phyloP scores from a whole-genome alignment of 30 jellyfish, hydroid and myxozoan species.

The Calvadosia cruxmelitensis region DNA sequence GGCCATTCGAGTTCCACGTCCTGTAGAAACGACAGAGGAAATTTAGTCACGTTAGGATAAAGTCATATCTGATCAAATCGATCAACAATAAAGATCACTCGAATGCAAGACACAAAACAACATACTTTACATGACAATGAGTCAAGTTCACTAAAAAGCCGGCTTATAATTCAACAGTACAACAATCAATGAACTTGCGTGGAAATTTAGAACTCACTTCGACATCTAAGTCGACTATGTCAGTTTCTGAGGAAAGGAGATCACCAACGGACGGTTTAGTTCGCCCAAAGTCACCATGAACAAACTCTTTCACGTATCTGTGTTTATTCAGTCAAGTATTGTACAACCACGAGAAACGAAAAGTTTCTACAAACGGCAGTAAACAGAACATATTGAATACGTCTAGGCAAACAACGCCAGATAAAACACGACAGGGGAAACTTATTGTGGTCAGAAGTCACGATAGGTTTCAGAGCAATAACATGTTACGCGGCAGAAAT shows the following conservation, averaged over 20 bases:
- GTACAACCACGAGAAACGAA: neutral
- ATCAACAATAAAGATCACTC: too few relatives aligned
- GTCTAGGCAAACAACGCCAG: neutral
- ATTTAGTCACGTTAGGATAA: too few relatives aligned
- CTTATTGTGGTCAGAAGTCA: neutral
- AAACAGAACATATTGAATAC: neutral
- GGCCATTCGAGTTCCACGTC: neutral
- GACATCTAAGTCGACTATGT: conserved; percentile 64
- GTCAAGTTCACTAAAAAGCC: too few relatives aligned
- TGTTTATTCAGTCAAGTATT: neutral
- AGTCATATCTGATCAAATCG: too few relatives aligned
- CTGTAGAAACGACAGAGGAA: neutral
- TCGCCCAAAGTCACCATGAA: conserved; percentile 74
- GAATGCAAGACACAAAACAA: too few relatives aligned
- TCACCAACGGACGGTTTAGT: conserved; percentile 67
- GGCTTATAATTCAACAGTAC: too few relatives aligned
- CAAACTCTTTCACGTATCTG: conserved; percentile 75
- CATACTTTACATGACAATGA: too few relatives aligned
- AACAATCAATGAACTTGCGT: too few relatives aligned
- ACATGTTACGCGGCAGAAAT: neutral
- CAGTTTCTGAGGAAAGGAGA: conserved; percentile 45
- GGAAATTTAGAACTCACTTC: conserved; percentile 52
- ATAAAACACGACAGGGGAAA: neutral
- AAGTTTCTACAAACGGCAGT: neutral
- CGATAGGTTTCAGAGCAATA: neutral